These are phyloP conservation scores for Eubucco bourcierii DNA, from an alignment of 2,113 vertebrate genomes.

Conservation along the genomic window DNA sequence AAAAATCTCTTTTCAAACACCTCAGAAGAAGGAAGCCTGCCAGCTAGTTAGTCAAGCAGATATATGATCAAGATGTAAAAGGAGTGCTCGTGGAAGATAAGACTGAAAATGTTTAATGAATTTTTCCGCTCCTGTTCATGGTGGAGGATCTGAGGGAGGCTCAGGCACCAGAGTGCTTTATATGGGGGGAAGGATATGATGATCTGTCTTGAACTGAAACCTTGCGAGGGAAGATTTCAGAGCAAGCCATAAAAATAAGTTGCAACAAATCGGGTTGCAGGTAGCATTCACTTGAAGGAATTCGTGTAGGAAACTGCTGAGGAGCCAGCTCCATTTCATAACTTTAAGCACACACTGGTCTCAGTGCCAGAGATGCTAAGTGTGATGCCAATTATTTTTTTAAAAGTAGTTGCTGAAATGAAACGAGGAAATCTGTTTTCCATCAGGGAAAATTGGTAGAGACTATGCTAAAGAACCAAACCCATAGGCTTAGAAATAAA, in stretches of 20 bases:
- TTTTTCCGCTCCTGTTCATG: constrained; percentile 37
- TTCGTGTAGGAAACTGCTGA: background rate
- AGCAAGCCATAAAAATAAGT: background rate
- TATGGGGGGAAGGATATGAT: background rate
- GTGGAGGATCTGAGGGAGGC: constrained; percentile 18
- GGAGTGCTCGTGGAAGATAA: constrained; percentile 43
- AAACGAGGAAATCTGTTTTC: background rate
- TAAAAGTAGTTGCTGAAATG: background rate
- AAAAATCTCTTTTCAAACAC: background rate
- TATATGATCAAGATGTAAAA: constrained; percentile 60
- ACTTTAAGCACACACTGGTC: background rate
- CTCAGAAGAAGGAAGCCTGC: background rate
- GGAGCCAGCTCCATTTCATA: background rate
- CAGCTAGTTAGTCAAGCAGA: constrained; percentile 52
- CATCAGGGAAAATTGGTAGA: background rate
- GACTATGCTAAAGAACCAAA: background rate
- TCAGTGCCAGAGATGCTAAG: background rate
- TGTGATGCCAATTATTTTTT: background rate
- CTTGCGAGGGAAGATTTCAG: background rate
- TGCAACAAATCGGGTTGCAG: background rate
- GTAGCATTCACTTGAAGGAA: rapidly evolving
- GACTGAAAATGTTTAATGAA: constrained; percentile 26
- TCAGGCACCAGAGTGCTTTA: background rate
- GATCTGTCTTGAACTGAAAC: background rate
- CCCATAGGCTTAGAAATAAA: background rate